Evolutionary conservation across 1,140 invertebrate species (phyloP), one percentile per base, ranked within the genome.

Genomic region (Lethrus apterus): DNA sequence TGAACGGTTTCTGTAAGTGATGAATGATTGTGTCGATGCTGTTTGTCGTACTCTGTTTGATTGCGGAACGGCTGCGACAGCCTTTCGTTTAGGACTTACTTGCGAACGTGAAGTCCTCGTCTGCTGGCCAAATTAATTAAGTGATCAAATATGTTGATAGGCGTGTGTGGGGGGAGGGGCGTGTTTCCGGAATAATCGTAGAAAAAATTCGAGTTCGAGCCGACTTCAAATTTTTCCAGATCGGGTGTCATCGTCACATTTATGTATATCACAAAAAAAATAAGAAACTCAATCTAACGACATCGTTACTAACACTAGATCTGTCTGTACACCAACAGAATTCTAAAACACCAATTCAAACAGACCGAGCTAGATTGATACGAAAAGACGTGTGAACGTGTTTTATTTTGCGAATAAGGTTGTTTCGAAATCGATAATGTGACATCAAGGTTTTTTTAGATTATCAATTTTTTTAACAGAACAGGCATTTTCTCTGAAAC

Each of bases 71-170:
- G 18, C 20, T 20, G 13, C 19, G 20, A 21, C 18, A 21, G 19
- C 17, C 17, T 18, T 14, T 34, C 15, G 17, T 18, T 14, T 10
- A 18, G 20, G 44, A 62, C 59, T 62, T 62, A 62, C 59, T 62
- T 62, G 58, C 44, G 29, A 43, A 43, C 30, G 58, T 48, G 52
- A 57, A 52, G 51, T 62, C 59, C 59, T 60, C 58, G 56, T 51
- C 59, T 62, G 57, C 50, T 52, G 53, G 48, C 45, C 44, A 57
- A 57, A 42, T 42, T 24, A 46, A n/a, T 43, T 10, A 43, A 10
- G 10, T 19, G 36, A 9, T n/a, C 15, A 4, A 17, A 20, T 19
- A 17, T 40, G 10, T 19, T 40, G 5, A 8, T 7, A 34, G n/a
- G n/a, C n/a, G n/a, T n/a, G n/a, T n/a, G n/a, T n/a, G n/a, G n/a